These are phyloP conservation scores for Eunapius fragilis DNA, from an alignment of 37 sponge, comb jelly and placozoan species.

Conservation along the genomic window DNA sequence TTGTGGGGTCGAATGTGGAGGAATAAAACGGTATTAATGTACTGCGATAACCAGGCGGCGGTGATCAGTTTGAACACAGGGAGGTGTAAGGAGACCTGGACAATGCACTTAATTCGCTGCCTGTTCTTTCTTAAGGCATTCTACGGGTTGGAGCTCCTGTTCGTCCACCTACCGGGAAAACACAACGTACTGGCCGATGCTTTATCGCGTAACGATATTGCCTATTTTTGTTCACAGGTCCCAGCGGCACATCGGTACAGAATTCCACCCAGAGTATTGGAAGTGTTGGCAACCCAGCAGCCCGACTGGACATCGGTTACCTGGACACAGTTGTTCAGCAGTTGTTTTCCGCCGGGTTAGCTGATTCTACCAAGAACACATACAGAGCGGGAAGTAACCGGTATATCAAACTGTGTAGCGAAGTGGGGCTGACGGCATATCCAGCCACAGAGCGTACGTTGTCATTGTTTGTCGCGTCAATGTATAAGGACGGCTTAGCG, in stretches of 20 bases:
- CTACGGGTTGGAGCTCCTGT: background rate
- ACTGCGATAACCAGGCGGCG: background rate
- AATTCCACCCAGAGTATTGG: constrained; percentile 1
- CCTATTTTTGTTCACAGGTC: too few species aligned
- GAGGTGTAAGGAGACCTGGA: background rate
- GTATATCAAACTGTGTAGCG: constrained; percentile 25
- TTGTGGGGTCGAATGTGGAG: background rate
- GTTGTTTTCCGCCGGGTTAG: constrained; percentile 12
- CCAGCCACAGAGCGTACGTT: constrained; percentile 20
- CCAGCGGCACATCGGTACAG: background rate
- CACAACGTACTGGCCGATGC: constrained; percentile 63
- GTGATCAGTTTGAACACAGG: background rate
- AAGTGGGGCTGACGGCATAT: background rate
- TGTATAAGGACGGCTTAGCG: constrained; percentile 1
- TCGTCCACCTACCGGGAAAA: background rate
- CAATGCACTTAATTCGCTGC: too few species aligned
- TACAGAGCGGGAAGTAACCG: constrained; percentile 15
- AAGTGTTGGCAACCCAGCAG: background rate
- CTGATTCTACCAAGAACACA: constrained; percentile 17
- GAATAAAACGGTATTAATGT: background rate
- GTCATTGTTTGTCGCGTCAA: constrained; percentile 18
- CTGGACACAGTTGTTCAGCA: constrained; percentile 32
- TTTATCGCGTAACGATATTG: constrained; percentile 7
- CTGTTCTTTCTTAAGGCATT: background rate
- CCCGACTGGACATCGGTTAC: constrained; percentile 44